These are phyloP conservation scores for Acronicta leporina DNA, from an alignment of 2,888 invertebrate genomes.

Conservation along the genomic window DNA sequence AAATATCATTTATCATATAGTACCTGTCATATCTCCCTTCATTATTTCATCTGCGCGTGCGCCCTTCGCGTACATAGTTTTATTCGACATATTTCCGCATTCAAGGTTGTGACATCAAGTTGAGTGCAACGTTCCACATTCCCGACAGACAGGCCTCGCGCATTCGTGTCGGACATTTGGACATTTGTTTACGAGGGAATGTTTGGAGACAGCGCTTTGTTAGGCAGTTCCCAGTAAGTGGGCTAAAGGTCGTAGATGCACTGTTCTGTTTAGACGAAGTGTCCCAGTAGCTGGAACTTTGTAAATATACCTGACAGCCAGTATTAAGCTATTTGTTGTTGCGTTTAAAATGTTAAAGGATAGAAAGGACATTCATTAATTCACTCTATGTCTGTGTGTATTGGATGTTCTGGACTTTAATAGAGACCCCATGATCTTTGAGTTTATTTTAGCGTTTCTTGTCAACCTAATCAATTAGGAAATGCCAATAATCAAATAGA, in stretches of 20 bases:
- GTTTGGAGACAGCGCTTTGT: constrained; percentile 51
- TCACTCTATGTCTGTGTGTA: too few relatives aligned
- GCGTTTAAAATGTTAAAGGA: constrained; percentile 10
- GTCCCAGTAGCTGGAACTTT: constrained; percentile 44
- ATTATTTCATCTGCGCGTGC: constrained; percentile 21
- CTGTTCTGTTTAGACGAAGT: constrained; percentile 39
- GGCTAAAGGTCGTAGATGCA: constrained; percentile 45
- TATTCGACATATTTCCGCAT: constrained; percentile 55
- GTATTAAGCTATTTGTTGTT: constrained; percentile 8
- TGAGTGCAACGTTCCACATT: constrained; percentile 52
- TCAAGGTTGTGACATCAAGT: constrained; percentile 55
- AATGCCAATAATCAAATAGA: too few relatives aligned
- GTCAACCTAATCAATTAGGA: too few relatives aligned
- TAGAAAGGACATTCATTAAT: not conserved
- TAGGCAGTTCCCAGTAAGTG: constrained; percentile 48
- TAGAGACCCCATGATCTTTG: too few relatives aligned
- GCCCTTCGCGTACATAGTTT: constrained; percentile 46
- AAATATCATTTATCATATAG: too few relatives aligned
- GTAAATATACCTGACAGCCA: constrained; percentile 45
- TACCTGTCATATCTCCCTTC: constrained; percentile 12
- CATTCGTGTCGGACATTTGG: constrained; percentile 51
- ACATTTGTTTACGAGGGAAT: constrained; percentile 52
- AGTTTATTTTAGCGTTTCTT: too few relatives aligned
- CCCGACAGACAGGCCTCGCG: constrained; percentile 31
- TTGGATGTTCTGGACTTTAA: too few relatives aligned